Base-by-base conservation (phyloP, 2,113 vertebrate genomes). In the Rhodinocichla rosea region DNA sequence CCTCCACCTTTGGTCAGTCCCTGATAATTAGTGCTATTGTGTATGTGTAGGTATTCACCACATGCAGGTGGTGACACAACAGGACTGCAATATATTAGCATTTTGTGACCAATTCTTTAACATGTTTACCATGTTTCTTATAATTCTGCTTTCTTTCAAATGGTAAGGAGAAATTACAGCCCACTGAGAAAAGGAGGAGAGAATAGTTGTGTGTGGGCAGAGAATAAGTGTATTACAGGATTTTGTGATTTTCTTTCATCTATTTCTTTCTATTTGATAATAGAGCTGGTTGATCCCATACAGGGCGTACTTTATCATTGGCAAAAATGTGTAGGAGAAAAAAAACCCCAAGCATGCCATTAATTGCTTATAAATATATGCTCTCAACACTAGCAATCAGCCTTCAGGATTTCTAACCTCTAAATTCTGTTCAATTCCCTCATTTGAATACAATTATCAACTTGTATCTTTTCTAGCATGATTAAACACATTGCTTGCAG, bases 291-390 rank as follows among this genome's bases (percentile, higher is more conserved):
- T 77, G 77, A 95, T 89, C 59, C 49, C 83, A 84, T 87, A 94
- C 83, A 93, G 95, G 15, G 93, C 53, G 47, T 70, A 56, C 94
- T 97, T 96, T 69, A 94, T 83, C 76, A 76, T 2, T 53, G 78
- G 91, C 87, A 93, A 93, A 86, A 92, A 62, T 44, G 67, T 90
- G 87, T 90, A 89, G 91, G 92, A 91, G 74, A 91, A 78, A 91
- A 76, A 92, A 92, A 84, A 32, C 2, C 1, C 10, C 59, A 96
- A 90, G 70, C 45, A 82, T 80, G 53, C 81, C 92, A 94, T 97
- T 97, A 97, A 97, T 95, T 97, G 94, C 91, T 96, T 95, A 92
- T 95, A 97, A 96, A 97, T 96, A 97, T 42, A 91, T 44, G 73
- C 45, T 94, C 77, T 89, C 84, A 94, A 77, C 63, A 65, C 49